These are phyloP conservation scores for Cacoxenus indagator DNA, from an alignment of 2,888 invertebrate species.

Conservation along the genomic window DNA sequence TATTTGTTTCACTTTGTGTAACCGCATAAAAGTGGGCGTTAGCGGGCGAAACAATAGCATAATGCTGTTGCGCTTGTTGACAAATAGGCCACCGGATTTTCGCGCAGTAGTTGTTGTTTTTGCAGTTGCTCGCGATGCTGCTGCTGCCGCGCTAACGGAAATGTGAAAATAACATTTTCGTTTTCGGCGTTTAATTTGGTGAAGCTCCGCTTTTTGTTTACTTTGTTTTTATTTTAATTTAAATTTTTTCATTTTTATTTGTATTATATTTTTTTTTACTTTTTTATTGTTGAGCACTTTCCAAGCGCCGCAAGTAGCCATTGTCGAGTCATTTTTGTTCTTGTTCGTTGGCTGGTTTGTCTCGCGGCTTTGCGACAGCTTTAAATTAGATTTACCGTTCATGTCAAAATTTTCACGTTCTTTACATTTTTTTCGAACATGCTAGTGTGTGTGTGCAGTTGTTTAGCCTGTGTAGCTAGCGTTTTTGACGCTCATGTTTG, in stretches of 20 bases:
- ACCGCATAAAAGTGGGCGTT: neutral
- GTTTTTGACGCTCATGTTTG: conserved; percentile 2
- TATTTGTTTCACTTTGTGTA: neutral
- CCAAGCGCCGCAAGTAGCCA: conserved; percentile 49
- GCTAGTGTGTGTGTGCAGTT: conserved; percentile 27
- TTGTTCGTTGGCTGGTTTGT: conserved; percentile 39
- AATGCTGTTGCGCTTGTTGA: conserved; percentile 36
- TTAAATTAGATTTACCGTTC: conserved; percentile 60
- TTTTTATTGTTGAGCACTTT: too few species aligned
- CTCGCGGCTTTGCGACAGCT: conserved; percentile 54
- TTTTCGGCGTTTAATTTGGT: conserved; percentile 18
- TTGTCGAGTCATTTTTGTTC: conserved; percentile 49
- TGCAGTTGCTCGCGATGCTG: conserved; percentile 9
- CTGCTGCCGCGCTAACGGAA: conserved; percentile 43
- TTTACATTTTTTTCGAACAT: conserved; percentile 33
- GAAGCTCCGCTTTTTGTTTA: neutral
- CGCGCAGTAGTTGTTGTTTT: conserved; percentile 2
- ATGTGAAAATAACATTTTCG: conserved; percentile 31
- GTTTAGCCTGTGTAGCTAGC: neutral
- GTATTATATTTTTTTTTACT: neutral
- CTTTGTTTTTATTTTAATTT: neutral
- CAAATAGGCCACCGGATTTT: conserved; percentile 54
- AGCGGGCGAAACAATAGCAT: neutral
- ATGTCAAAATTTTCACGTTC: conserved; percentile 22
- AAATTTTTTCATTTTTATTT: neutral